phyloP scores from a whole-genome alignment of 2,888 invertebrate species.

The Strigamia crassipes region DNA sequence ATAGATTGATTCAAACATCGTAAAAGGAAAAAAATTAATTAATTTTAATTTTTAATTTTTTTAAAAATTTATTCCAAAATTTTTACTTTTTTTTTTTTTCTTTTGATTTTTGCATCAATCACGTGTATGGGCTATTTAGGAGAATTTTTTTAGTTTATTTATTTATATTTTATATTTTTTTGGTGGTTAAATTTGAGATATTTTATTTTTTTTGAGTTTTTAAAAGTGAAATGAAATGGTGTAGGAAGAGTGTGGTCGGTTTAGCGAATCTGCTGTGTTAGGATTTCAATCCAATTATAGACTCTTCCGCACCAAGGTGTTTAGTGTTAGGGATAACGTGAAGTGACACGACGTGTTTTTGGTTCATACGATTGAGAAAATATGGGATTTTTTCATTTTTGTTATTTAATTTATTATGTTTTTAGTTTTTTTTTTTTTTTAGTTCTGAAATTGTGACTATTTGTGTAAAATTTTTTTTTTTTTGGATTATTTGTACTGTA shows the following conservation, averaged over 20 bases:
- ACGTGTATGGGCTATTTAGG: slow-evolving; percentile 10
- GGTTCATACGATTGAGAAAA: background rate
- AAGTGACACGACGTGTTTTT: background rate
- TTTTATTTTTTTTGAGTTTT: slow-evolving; percentile 1
- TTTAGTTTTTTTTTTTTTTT: background rate
- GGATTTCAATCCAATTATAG: slow-evolving; percentile 20
- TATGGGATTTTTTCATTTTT: background rate
- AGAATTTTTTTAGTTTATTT: background rate
- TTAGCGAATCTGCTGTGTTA: background rate
- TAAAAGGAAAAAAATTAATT: background rate
- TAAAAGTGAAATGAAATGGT: background rate
- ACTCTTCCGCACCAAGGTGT: slow-evolving; percentile 25
- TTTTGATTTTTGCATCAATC: slow-evolving; percentile 28
- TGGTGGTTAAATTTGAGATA: background rate
- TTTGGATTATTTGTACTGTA: background rate
- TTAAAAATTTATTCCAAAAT: background rate
- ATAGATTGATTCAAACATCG: slow-evolving; percentile 21
- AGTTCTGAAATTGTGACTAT: background rate
- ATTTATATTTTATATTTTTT: slow-evolving; percentile 17
- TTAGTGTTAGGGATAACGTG: slow-evolving; percentile 22
- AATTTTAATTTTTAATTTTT: background rate
- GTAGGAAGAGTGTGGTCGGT: slow-evolving; percentile 31
- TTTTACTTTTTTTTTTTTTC: background rate
- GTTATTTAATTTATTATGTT: background rate
- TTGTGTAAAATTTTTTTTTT: background rate